Evolutionary conservation across 1,140 invertebrate genomes (phyloP).

Genomic region (Arion vulgaris): DNA sequence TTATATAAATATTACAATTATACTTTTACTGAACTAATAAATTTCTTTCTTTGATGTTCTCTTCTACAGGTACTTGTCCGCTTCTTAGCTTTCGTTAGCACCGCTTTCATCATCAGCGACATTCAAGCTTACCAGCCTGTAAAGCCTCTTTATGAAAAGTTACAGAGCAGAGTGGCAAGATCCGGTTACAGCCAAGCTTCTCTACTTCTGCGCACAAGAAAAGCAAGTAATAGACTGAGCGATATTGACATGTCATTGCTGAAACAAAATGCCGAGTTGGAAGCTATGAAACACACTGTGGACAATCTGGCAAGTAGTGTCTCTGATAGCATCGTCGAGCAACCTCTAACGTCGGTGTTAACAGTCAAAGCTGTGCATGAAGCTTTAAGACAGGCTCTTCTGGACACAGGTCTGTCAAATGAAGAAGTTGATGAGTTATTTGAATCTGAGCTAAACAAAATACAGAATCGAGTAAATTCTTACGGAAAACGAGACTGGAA

Average conservation of each 20-base stretch:
- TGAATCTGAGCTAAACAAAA: not conserved
- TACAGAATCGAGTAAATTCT: not conserved
- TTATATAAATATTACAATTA: not conserved
- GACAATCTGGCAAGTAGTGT: not conserved
- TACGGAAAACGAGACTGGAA: not conserved
- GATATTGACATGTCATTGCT: not conserved
- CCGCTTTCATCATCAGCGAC: not conserved
- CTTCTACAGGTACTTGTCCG: constrained; percentile 3
- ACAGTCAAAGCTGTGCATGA: not conserved
- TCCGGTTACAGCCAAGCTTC: not conserved
- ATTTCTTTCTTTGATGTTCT: not conserved
- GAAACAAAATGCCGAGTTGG: not conserved
- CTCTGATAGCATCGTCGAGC: not conserved
- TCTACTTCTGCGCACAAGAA: not conserved
- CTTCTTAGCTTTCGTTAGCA: not conserved
- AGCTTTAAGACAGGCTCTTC: not conserved
- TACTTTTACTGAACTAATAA: not conserved
- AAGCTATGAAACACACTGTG: not conserved
- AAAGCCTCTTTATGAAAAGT: not conserved
- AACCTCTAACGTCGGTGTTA: not conserved
- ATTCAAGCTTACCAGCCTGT: not conserved
- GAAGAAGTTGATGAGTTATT: not conserved
- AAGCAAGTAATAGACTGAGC: not conserved
- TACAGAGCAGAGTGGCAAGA: not conserved
- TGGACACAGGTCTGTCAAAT: not conserved